Evolutionary conservation across 2,113 vertebrate species (phyloP).

Genomic region (Tapirus terrestris): DNA sequence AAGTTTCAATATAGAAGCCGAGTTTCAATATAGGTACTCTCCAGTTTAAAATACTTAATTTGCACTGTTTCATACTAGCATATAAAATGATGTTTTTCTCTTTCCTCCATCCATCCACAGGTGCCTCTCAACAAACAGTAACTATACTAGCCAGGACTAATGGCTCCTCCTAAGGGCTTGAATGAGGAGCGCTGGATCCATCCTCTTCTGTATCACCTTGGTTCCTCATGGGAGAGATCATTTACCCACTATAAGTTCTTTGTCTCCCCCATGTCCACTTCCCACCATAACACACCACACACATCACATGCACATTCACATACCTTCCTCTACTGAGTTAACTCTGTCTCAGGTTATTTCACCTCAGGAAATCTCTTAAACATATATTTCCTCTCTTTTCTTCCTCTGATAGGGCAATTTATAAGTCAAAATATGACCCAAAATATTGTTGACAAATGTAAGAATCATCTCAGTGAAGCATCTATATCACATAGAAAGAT

Average conservation of each 20-base stretch:
- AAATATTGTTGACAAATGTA: neutral
- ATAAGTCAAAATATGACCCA: neutral
- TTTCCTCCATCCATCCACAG: neutral
- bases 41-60: neutral
- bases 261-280: neutral
- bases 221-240: neutral
- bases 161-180: neutral
- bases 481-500: neutral
- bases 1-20: neutral
- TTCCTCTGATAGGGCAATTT: neutral
- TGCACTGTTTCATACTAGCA: neutral
- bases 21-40: neutral
- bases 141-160: neutral
- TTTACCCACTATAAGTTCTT: neutral
- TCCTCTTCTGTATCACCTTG: neutral
- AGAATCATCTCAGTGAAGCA: slow-evolving; percentile 15
- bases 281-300: neutral
- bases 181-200: neutral
- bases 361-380: neutral
- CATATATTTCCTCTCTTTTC: neutral
- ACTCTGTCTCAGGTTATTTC: neutral
- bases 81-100: neutral
- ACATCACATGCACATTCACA: neutral
- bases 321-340: neutral
- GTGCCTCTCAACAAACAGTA: neutral